Percentiles rank a stretch among this genome's conserved stretches.
These are phyloP conservation scores for Drosophila pachea DNA, from an alignment of 1,140 invertebrate species.

Conservation along the genomic window DNA sequence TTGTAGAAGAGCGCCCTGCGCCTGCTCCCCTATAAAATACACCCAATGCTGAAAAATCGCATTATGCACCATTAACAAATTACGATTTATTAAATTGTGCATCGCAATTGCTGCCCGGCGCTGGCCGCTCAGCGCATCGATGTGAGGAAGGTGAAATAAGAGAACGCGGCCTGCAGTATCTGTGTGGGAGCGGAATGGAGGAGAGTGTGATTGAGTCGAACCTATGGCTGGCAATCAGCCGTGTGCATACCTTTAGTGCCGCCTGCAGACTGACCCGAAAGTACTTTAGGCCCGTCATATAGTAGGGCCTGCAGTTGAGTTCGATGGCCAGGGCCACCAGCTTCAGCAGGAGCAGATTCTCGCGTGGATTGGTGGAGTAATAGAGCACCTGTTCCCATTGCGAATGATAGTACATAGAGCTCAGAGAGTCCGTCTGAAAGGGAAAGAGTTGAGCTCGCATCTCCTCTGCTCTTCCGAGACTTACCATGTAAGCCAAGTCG, in stretches of 20 bases:
- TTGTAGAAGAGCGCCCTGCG: conserved; percentile 42
- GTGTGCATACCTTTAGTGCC: conserved; percentile 50
- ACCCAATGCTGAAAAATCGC: conserved; percentile 7
- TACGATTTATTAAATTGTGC: conserved; percentile 56
- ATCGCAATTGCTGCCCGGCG: background rate
- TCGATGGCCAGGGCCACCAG: conserved; percentile 60
- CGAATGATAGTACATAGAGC: conserved; percentile 57
- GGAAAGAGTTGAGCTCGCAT: background rate
- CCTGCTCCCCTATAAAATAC: conserved; percentile 15
- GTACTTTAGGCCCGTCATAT: conserved; percentile 64
- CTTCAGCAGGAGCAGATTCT: conserved; percentile 63
- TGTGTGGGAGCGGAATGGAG: conserved; percentile 8
- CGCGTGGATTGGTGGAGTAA: conserved; percentile 49
- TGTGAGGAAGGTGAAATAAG: conserved; percentile 61
- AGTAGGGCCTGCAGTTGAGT: conserved; percentile 61
- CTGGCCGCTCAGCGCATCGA: conserved; percentile 40
- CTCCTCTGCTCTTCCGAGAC: background rate
- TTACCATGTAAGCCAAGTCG: conserved; percentile 47
- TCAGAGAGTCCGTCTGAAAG: conserved; percentile 55
- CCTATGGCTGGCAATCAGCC: background rate
- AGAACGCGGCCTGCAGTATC: conserved; percentile 59
- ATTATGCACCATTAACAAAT: conserved; percentile 53
- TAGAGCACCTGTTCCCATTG: conserved; percentile 60
- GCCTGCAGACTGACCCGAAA: conserved; percentile 62
- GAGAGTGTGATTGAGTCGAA: background rate